Evolutionary conservation across 2,888 invertebrate species (phyloP), one percentile per base, ranked within the genome.

Genomic region (Anthophora plumipes): DNA sequence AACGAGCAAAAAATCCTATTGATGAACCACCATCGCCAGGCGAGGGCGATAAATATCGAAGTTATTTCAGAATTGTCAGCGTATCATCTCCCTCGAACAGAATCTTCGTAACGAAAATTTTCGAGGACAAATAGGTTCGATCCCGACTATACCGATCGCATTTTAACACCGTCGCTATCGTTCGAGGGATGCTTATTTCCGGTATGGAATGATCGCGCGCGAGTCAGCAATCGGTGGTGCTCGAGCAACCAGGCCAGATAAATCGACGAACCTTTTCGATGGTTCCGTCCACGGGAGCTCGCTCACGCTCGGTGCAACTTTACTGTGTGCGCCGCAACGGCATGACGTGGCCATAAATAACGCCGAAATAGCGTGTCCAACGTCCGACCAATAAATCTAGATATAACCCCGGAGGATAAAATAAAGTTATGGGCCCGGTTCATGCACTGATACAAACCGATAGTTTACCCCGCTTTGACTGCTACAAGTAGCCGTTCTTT

Each of bases 391-490:
- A 91, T 91, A 91, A 91, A 91, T 91, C 88, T 84, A 83, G 88
- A 89, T 88, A 87, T 85, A 88, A 87, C 85, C 86, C 86, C 72
- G 83, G 83, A 84, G 90, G 89, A 89, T 90, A 89, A 90, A 90
- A 90, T 88, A 90, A 90, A 90, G 89, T 91, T 91, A 89, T 90
- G 87, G 86, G 87, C 82, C 83, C 85, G 86, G 87, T 90, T 90
- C 90, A 88, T 89, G 87, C 85, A 88, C 86, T 83, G 89, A 90
- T 90, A 87, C 85, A 84, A 83, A 85, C 83, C 86, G 85, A 89
- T 89, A 89, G 89, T 90, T 90, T 87, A 88, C 84, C 82, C 82
- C 75, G 80, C 81, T 85, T 86, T 84, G 85, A 89, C 82, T 85
- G 83, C 75, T 77, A 78, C 85, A 80, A 85, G 85, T 86, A 86